Base-by-base conservation (phyloP, 1,140 invertebrate genomes). In the Diabrotica undecimpunctata region DNA sequence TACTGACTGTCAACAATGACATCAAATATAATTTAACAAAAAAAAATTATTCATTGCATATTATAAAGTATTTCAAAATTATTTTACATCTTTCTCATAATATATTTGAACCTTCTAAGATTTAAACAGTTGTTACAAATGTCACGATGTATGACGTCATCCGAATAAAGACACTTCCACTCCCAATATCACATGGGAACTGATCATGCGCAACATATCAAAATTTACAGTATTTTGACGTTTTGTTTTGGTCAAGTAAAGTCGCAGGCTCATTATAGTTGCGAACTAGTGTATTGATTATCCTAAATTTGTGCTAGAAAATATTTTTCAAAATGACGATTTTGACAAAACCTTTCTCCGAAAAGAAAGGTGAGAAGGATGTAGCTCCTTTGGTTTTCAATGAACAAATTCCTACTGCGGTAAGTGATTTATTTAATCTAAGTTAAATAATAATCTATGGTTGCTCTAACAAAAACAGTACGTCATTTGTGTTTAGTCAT, bases 311-410 rank as follows among this genome's bases (percentile, higher is more conserved):
- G 37, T 60, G 12, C 25, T 25, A 53, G 25, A 14, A 11, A 9
- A 54, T 9, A 61, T 61, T 4, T 9, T 52, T 60, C 0, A 54
- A 54, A 64, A 89, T 89, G 87, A 89, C 87, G 62, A 82, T 88
- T 74, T 81, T 88, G 69, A 88, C 86, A 8, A 88, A 87, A 76
- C 84, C 86, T 6, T 80, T 87, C 58, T 81, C 80, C 38, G 85
- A 88, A 65, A 88, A 88, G 77, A 87, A 87, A 57, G 77, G 80
- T 41, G 85, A 88, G 70, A 87, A 87, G 80, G 77, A 85, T 67
- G 83, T 84, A 53, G 81, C 86, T 70, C 87, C 87, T 41, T 79
- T 89, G 64, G 86, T 88, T 52, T 77, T 62, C 10, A 65, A 71
- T 62, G 58, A 71, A 51, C 39, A 65, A 39, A 6, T 54, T 14